phyloP scores from a whole-genome alignment of 1,140 invertebrate genomes.

The Goniozus legneri region DNA sequence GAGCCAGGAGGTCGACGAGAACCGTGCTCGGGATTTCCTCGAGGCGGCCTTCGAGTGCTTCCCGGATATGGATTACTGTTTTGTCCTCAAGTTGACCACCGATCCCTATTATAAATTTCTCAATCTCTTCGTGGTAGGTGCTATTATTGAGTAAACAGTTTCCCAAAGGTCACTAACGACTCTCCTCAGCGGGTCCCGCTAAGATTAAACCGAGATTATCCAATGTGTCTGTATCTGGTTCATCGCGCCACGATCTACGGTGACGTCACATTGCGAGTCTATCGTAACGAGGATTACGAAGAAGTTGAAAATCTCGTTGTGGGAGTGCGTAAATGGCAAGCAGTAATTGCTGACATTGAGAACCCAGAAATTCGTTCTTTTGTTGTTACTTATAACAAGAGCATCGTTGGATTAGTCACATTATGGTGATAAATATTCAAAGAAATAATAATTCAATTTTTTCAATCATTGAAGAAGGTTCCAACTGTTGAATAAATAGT shows the following conservation, averaged over 20 bases:
- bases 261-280: too few relatives aligned
- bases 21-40: constrained; percentile 58
- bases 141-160: too few relatives aligned
- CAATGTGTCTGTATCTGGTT: constrained; percentile 64
- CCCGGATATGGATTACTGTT: constrained; percentile 64
- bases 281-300: too few relatives aligned
- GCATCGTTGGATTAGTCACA: constrained; percentile 54
- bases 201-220: constrained; percentile 53
- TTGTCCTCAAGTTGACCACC: constrained; percentile 62
- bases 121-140: constrained; percentile 61
- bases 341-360: too few relatives aligned
- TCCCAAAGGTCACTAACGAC: neutral
- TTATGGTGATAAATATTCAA: constrained; percentile 25
- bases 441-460: too few relatives aligned
- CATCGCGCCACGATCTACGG: constrained; percentile 59
- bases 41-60: constrained; percentile 66
- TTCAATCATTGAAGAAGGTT: too few relatives aligned
- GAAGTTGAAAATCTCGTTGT: too few relatives aligned
- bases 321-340: too few relatives aligned
- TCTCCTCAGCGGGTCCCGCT: constrained; percentile 60
- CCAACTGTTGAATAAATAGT: too few relatives aligned
- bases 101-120: constrained; percentile 60
- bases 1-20: constrained; percentile 37
- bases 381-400: constrained; percentile 45
- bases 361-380: too few relatives aligned